These are phyloP conservation scores for Hemicentrotus pulcherrimus DNA, from an alignment of 35 echinoderm and acorn worm genomes.

Conservation along the genomic window DNA sequence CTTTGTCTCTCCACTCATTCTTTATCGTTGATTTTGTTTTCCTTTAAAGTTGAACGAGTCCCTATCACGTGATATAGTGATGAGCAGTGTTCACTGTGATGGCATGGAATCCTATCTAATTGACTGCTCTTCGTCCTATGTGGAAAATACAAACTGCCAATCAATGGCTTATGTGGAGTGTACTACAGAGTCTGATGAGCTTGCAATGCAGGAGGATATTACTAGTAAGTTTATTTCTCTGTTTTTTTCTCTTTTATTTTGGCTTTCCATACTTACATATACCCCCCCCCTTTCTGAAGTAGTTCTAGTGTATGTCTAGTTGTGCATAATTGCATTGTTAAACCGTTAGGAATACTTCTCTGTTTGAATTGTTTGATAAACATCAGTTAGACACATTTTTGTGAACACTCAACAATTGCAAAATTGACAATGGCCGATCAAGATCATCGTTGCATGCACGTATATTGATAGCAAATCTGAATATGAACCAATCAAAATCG, in stretches of 20 bases:
- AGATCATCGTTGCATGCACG: too few relatives aligned
- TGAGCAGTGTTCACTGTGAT: background rate
- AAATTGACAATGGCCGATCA: too few relatives aligned
- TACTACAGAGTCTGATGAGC: background rate
- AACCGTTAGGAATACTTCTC: too few relatives aligned
- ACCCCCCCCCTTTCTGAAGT: background rate
- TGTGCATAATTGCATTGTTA: too few relatives aligned
- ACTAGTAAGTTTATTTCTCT: background rate
- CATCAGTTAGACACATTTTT: too few relatives aligned
- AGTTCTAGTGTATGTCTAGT: too few relatives aligned
- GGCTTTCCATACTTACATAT: background rate
- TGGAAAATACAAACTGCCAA: background rate
- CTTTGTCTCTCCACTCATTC: background rate
- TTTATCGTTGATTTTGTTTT: too few relatives aligned
- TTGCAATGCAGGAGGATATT: background rate
- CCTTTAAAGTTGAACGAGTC: background rate
- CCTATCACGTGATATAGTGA: background rate
- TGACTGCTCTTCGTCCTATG: background rate
- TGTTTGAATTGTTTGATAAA: too few relatives aligned
- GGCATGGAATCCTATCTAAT: background rate
- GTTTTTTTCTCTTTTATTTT: too few relatives aligned
- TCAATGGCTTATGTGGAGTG: background rate
- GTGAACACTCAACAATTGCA: too few relatives aligned
- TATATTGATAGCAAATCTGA: too few relatives aligned
- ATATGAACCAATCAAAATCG: too few relatives aligned